Percentiles rank a stretch among this genome's conserved stretches.
Conservation (phyloP, 2,797 vertebrate genomes). For the Euthynnus affinis region DNA sequence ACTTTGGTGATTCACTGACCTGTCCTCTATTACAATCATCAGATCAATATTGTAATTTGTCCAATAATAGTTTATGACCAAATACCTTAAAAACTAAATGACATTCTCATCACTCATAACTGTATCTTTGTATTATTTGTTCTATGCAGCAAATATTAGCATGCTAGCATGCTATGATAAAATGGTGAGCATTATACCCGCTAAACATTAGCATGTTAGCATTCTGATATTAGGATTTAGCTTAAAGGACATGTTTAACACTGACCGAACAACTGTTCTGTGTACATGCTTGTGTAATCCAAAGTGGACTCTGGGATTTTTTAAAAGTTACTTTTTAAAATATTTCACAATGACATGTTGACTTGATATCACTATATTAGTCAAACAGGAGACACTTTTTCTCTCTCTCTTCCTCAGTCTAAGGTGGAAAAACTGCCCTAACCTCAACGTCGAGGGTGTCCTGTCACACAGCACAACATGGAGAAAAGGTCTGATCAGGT, state of each 20-base stretch:
- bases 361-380: background rate
- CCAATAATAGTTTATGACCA: background rate
- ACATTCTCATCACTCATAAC: background rate
- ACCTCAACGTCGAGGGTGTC: conserved; percentile 41
- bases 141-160: background rate
- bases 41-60: no score
- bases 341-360: background rate
- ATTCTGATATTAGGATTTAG: no score
- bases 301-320: background rate
- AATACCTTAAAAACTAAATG: background rate
- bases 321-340: background rate
- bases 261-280: background rate
- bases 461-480: conserved; percentile 49
- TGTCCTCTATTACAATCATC: no score
- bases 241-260: no score
- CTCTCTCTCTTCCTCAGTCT: conserved; percentile 8
- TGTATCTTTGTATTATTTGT: no score
- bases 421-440: conserved; percentile 36
- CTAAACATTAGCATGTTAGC: no score
- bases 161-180: no score
- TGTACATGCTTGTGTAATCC: conserved; percentile 3
- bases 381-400: background rate
- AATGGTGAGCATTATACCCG: no score
- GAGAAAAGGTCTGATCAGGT: conserved; percentile 53
- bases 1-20: no score